Evolutionary conservation across 2,113 vertebrate genomes (phyloP), one percentile per base, ranked within the genome.

Genomic region (Notechis scutatus): DNA sequence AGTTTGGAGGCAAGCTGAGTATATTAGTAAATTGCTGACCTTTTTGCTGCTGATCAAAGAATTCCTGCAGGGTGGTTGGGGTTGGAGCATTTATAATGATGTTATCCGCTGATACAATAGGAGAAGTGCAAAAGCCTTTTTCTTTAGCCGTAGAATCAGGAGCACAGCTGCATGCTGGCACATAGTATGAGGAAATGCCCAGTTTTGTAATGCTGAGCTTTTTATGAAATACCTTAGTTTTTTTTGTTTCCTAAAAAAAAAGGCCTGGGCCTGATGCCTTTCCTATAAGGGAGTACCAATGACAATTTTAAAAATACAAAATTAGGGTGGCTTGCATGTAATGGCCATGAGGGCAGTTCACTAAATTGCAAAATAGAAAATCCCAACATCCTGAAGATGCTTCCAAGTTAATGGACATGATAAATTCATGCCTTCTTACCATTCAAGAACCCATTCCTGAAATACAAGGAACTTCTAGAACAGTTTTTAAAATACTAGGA

Each of bases 21-120:
- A 96, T 88, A 92, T 42, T 39, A 90, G 55, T 47, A 50, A 59
- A 45, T 74, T 57, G 92, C 93, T 47, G 50, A 50, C 91, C 52
- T 42, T 29, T 92, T 92, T 85, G 85, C n/a, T 52, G 56, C 23
- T 61, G 91, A 92, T 92, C 91, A 92, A 93, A 92, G 93, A 95
- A 91, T n/a, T 69, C 3, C 64, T 55, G 56, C 47, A n/a, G 92
- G 86, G 93, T 69, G 26, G 52, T 57, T 94, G 96, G 95, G 64
- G 23, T 85, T 57, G 64, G 87, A 95, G 93, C 85, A 69, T 94
- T 90, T 89, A 55, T 87, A 88, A 91, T 94, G 2, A 6, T 34
- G 9, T 94, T 95, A 96, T 95, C 94, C 93, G 92, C 91, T 88
- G 26, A 92, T 88, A 55, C 91, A 88, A 61, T 14, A 91, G 92